Evolutionary conservation across 2,113 vertebrate genomes (phyloP).

Genomic region (Callocephalon fimbriatum): DNA sequence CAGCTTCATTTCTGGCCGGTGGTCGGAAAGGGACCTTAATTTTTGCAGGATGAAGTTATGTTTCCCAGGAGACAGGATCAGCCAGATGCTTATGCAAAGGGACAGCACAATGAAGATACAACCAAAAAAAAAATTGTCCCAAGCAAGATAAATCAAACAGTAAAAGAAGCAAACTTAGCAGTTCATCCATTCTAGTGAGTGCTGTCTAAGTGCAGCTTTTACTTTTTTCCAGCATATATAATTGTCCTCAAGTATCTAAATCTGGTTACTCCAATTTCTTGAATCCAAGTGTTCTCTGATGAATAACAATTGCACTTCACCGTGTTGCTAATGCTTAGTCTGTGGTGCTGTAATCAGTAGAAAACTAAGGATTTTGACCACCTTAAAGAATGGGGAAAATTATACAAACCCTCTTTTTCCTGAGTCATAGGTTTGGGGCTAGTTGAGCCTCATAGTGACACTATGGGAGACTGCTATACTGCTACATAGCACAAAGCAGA

Average conservation of each 20-base stretch:
- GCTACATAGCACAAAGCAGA: background rate
- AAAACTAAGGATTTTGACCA: background rate
- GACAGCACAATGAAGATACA: background rate
- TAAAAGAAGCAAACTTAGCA: background rate
- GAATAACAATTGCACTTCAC: background rate
- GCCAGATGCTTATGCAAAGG: rapidly evolving
- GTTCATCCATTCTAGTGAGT: background rate
- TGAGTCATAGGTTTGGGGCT: background rate
- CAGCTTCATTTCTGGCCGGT: background rate
- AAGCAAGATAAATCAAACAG: background rate
- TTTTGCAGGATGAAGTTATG: background rate
- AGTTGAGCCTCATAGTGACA: background rate
- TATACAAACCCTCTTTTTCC: background rate
- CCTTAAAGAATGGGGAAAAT: background rate
- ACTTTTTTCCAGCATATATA: background rate
- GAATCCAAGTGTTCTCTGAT: background rate
- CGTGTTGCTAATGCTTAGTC: background rate
- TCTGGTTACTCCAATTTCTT: background rate
- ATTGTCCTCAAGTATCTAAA: background rate
- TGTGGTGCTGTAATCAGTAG: background rate
- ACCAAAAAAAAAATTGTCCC: background rate
- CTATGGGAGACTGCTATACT: background rate
- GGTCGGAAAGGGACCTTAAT: background rate
- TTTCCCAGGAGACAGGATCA: background rate
- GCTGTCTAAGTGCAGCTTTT: background rate